Evolutionary conservation across 64 coral and sea anemone genomes (phyloP).

Genomic region (Acropora tenuis): DNA sequence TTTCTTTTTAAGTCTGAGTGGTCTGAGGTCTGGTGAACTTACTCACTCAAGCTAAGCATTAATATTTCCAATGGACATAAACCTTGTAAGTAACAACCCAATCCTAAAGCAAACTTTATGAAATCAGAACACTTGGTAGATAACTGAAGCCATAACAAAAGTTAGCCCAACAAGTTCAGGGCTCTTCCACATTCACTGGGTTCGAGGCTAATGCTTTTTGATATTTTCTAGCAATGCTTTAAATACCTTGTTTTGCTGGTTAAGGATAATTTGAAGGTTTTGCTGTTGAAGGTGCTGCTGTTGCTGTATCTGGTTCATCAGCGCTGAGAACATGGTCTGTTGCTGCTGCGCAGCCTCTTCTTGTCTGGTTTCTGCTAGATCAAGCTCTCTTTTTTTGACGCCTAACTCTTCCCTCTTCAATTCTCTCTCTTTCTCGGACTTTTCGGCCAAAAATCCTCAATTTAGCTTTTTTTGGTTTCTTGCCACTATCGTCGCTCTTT

Average conservation of each 20-base stretch:
- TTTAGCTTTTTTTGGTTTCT: slow-evolving; percentile 54
- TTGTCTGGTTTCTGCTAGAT: slow-evolving; percentile 62
- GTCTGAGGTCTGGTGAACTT: neutral
- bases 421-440: slow-evolving; percentile 53
- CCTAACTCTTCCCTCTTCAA: slow-evolving; percentile 59
- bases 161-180: slow-evolving; percentile 59
- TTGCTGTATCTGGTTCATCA: slow-evolving; percentile 56
- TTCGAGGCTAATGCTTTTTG: slow-evolving; percentile 58
- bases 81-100: neutral
- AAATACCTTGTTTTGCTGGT: slow-evolving; percentile 68
- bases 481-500: slow-evolving; percentile 60
- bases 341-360: slow-evolving; percentile 52
- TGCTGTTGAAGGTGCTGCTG: slow-evolving; percentile 67
- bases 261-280: slow-evolving; percentile 64
- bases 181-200: slow-evolving; percentile 56
- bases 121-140: slow-evolving; percentile 7
- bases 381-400: slow-evolving; percentile 56
- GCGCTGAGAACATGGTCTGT: slow-evolving; percentile 57
- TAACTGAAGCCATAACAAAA: slow-evolving; percentile 46
- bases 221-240: slow-evolving; percentile 53
- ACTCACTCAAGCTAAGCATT: slow-evolving; percentile 20
- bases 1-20: too few relatives aligned
- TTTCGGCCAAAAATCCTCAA: slow-evolving; percentile 51
- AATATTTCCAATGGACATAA: slow-evolving; percentile 31
- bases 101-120: neutral